Evolutionary conservation across 2,113 vertebrate species (phyloP), one percentile per base, ranked within the genome.

Genomic region (Typhlomys cinereus): DNA sequence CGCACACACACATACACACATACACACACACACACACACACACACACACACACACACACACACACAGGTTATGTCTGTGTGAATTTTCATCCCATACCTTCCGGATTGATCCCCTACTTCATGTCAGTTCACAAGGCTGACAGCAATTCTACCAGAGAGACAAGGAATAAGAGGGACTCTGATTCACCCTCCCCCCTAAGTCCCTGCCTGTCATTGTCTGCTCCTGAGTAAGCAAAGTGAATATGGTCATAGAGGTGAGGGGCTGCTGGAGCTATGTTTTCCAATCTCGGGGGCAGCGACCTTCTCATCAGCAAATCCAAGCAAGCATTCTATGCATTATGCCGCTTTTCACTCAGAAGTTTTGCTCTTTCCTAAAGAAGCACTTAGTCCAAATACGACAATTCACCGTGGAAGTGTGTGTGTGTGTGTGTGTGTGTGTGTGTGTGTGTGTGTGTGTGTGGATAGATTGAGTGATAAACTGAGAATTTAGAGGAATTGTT

Each of bases 201-300:
- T 90, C 95, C 86, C 95, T 96, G 97, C 94, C 93, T 97, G 97
- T 98, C 97, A 98, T 97, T 98, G 98, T 97, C 94, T 98, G 96
- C 96, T 97, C 97, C 97, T 97, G 97, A 98, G 97, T 95, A 97
- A 98, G 97, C 97, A 97, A 97, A 98, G 96, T 92, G 96, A 97
- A 97, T 95, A 57, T 96, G 96, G 97, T 92, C 97, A 92, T 91
- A 95, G 92, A 79, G 1, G 64, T 80, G 93, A 94, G 93, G 87
- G 74, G 92, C 95, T 96, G 93, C 80, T 81, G 67, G 83, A 94
- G 41, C 92, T 96, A 83, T 97, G 97, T 97, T 95, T 98, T 97
- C 95, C 95, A 85, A 91, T 96, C 97, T 97, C 97, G 96, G 96
- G 96, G 96, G 97, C 97, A 95, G 95, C 62, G 96, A 97, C 97